Evolutionary conservation across 2,888 invertebrate genomes (phyloP).

Genomic region (Hypsopygia costalis): DNA sequence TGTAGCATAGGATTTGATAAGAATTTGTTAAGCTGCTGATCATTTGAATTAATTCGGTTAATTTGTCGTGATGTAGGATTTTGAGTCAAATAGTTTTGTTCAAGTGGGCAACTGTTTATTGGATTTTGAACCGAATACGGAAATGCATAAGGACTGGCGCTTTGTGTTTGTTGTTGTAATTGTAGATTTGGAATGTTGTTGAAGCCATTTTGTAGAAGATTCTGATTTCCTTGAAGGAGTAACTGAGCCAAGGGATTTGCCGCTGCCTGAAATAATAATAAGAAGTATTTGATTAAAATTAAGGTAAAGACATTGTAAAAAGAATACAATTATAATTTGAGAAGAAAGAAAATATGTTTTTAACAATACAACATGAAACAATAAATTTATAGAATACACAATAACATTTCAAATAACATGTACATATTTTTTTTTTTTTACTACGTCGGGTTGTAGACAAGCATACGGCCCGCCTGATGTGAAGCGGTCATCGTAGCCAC

Average conservation of each 20-base stretch:
- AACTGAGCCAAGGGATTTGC: conserved; percentile 34
- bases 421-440: too few relatives aligned
- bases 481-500: too few relatives aligned
- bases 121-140: conserved; percentile 27
- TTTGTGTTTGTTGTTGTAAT: conserved; percentile 3
- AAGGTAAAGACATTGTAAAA: too few relatives aligned
- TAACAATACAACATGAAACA: too few relatives aligned
- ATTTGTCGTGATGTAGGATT: conserved; percentile 23
- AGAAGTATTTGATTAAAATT: too few relatives aligned
- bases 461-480: too few relatives aligned
- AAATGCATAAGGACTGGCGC: conserved; percentile 22
- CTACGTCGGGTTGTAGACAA: too few relatives aligned
- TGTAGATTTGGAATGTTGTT: conserved; percentile 18
- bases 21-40: conserved; percentile 36
- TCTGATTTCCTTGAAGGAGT: conserved; percentile 25
- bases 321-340: too few relatives aligned
- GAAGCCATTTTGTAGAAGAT: conserved; percentile 16
- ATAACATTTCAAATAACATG: too few relatives aligned
- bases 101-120: background rate
- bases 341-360: too few relatives aligned
- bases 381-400: too few relatives aligned
- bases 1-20: conserved; percentile 31
- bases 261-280: conserved; percentile 38
- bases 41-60: conserved; percentile 26
- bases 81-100: conserved; percentile 16